phyloP scores from a whole-genome alignment of 2,113 vertebrate genomes.

The Propithecus coquereli region DNA sequence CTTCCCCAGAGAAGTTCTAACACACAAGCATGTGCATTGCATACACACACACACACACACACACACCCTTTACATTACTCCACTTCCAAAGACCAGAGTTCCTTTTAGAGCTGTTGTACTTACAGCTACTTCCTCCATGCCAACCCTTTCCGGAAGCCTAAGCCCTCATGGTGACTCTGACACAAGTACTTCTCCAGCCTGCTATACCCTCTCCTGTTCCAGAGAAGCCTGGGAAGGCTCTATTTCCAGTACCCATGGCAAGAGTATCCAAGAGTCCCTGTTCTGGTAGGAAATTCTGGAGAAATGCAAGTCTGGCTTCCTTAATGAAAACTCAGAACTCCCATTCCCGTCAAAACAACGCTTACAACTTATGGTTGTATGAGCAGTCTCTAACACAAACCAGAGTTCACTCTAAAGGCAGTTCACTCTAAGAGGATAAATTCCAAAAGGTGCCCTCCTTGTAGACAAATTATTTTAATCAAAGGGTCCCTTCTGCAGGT shows the following conservation, averaged over 20 bases:
- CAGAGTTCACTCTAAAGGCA: background rate
- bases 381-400: background rate
- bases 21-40: too few species aligned
- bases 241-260: background rate
- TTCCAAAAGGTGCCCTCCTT: background rate
- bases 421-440: background rate
- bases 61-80: background rate
- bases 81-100: background rate
- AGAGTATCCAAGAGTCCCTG: background rate
- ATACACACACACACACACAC: rapidly evolving
- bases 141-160: background rate
- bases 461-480: background rate
- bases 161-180: background rate
- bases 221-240: background rate
- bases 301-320: background rate
- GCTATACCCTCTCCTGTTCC: background rate
- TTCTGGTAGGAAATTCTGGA: background rate
- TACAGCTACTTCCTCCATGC: background rate
- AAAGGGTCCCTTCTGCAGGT: background rate
- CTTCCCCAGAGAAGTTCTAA: background rate
- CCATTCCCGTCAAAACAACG: background rate
- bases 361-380: background rate
- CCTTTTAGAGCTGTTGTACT: background rate
- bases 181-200: background rate
- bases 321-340: background rate